Percentiles rank a stretch among this genome's conserved stretches.
Evolutionary conservation across 2,113 vertebrate species (phyloP).

Genomic region (Clarias magur): DNA sequence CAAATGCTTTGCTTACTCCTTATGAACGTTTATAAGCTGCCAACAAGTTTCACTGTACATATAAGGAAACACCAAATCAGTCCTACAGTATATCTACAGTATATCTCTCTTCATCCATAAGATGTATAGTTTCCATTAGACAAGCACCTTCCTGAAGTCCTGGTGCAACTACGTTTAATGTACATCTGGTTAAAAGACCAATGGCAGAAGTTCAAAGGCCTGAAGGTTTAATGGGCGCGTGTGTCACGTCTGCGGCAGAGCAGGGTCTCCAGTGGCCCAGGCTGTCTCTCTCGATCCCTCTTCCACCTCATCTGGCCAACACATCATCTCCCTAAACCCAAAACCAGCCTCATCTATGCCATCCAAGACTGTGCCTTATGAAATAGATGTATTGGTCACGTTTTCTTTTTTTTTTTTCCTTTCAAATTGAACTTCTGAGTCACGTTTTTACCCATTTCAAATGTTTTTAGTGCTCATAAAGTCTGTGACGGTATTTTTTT

Average conservation of each 20-base stretch:
- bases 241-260: slow-evolving; percentile 27
- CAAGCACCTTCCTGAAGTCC: slow-evolving; percentile 11
- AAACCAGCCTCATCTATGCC: not conserved
- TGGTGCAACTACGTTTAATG: slow-evolving; percentile 16
- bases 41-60: not conserved
- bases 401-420: not conserved
- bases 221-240: slow-evolving; percentile 29
- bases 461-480: not conserved
- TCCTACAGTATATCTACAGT: not conserved
- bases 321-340: slow-evolving; percentile 28
- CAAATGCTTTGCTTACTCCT: not conserved
- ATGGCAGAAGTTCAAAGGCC: slow-evolving; percentile 27
- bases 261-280: slow-evolving; percentile 4
- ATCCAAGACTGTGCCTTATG: not conserved
- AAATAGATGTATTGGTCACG: not conserved
- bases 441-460: not conserved
- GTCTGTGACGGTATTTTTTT: not conserved
- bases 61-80: slow-evolving; percentile 3
- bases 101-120: not conserved
- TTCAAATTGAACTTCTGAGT: not conserved
- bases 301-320: slow-evolving; percentile 40
- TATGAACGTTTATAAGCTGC: not conserved
- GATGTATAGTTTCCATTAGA: slow-evolving; percentile 14
- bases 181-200: slow-evolving; percentile 23
- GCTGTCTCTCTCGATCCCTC: not conserved